Evolutionary conservation across 2,113 vertebrate species (phyloP).

Genomic region (Gorsachius goisagi): DNA sequence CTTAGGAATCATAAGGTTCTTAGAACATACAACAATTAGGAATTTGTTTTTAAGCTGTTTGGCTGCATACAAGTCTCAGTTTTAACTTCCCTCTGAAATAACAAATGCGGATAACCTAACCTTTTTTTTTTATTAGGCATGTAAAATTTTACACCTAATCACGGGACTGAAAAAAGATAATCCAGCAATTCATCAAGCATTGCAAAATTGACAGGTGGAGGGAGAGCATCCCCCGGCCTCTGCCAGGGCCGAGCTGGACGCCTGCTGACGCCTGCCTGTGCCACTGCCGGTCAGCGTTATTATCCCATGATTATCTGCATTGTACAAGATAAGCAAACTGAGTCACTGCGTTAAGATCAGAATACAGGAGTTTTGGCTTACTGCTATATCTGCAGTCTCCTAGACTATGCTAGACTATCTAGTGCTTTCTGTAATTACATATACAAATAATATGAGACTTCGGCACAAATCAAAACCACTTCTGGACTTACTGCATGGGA

Average conservation of each 20-base stretch:
- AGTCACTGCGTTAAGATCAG: neutral
- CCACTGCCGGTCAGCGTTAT: neutral
- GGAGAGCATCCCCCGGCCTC: neutral
- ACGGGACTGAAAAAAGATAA: too few species aligned
- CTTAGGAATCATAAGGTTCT: neutral
- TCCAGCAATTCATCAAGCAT: neutral
- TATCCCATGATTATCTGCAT: neutral
- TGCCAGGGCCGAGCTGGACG: neutral
- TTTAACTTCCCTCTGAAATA: neutral
- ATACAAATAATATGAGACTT: neutral
- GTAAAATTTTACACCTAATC: neutral
- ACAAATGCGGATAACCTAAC: neutral
- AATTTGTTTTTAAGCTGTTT: neutral
- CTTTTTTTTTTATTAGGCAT: neutral
- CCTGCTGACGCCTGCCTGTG: neutral
- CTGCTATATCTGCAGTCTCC: neutral
- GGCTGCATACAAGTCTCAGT: neutral
- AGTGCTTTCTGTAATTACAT: fast-evolving
- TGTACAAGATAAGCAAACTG: neutral
- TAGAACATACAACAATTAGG: neutral
- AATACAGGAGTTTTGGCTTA: neutral
- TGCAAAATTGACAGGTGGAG: neutral
- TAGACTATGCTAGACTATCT: neutral
- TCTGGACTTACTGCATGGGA: neutral
- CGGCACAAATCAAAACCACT: neutral